Evolutionary conservation across 2,888 invertebrate genomes (phyloP).

Genomic region (Pseudanteris insignis): DNA sequence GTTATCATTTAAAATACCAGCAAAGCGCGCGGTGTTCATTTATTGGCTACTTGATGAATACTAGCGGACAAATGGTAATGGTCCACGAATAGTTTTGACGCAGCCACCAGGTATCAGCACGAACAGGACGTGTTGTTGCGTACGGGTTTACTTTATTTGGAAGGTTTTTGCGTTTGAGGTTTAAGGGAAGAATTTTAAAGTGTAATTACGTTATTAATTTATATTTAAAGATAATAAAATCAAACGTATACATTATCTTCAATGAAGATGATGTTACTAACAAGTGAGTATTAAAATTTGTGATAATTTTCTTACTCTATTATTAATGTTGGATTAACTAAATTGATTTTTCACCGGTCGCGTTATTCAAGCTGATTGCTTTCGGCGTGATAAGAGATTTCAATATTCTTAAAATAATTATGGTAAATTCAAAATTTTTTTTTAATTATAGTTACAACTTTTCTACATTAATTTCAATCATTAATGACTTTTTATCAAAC

Average conservation of each 20-base stretch:
- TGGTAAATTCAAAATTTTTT: too few relatives aligned
- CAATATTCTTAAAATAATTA: too few relatives aligned
- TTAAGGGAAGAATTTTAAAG: too few relatives aligned
- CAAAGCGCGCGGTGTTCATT: too few relatives aligned
- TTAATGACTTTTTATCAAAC: too few relatives aligned
- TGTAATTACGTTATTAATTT: conserved; percentile 13
- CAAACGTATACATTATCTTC: conserved; percentile 5
- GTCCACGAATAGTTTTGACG: conserved; percentile 58
- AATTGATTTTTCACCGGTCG: conserved; percentile 29
- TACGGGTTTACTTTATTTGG: conserved; percentile 33
- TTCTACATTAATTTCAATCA: too few relatives aligned
- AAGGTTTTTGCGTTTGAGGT: conserved; percentile 22
- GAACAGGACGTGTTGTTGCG: conserved; percentile 11
- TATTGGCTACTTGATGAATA: conserved; percentile 16
- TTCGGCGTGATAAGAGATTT: too few relatives aligned
- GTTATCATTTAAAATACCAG: too few relatives aligned
- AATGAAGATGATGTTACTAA: conserved; percentile 20
- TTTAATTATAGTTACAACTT: too few relatives aligned
- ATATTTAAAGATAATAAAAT: not conserved
- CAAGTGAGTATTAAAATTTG: conserved; percentile 19
- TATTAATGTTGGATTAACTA: conserved; percentile 7
- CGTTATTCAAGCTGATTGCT: too few relatives aligned
- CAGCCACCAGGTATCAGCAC: conserved; percentile 19
- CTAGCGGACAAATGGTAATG: conserved; percentile 59
- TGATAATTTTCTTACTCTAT: conserved; percentile 1